A percentile compares a stretch with the other conserved stretches of the same genome.
Conservation (phyloP, 2,888 invertebrate genomes). For the Ennomos quercinarius region DNA sequence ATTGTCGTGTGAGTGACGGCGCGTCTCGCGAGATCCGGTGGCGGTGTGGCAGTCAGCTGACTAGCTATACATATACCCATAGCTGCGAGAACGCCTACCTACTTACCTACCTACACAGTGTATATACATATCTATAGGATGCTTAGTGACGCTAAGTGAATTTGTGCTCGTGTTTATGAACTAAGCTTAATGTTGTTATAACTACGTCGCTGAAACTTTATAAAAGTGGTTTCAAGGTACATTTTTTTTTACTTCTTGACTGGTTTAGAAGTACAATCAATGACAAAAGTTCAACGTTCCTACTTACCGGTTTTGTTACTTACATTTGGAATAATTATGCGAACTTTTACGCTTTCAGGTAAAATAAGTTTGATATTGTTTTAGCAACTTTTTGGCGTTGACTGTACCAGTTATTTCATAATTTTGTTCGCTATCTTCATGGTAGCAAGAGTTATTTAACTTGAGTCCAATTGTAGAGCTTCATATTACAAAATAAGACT, state of each 20-base stretch:
- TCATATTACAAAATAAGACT: too few species aligned
- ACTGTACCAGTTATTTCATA: too few species aligned
- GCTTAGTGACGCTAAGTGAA: conserved; percentile 26
- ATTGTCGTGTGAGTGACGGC: conserved; percentile 44
- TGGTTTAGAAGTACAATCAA: too few species aligned
- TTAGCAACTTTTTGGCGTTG: too few species aligned
- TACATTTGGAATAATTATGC: too few species aligned
- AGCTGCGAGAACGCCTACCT: conserved; percentile 18
- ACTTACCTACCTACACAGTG: not conserved
- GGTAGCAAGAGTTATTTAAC: too few species aligned
- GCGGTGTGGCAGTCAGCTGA: conserved; percentile 36
- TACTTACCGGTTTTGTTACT: too few species aligned
- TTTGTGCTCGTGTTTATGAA: conserved; percentile 26
- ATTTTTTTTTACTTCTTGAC: not conserved
- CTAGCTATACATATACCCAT: conserved; percentile 24
- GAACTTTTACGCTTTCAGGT: too few species aligned
- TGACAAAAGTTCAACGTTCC: too few species aligned
- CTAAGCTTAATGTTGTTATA: conserved; percentile 11
- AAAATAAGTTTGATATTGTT: too few species aligned
- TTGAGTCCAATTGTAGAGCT: too few species aligned
- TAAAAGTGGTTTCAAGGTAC: conserved; percentile 4
- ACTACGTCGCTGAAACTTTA: conserved; percentile 14
- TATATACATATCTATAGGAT: conserved; percentile 12
- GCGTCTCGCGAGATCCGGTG: conserved; percentile 36
- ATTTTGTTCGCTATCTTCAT: too few species aligned